These are phyloP conservation scores for Shargacucullia verbasci DNA, from an alignment of 2,888 invertebrate species.

Conservation along the genomic window DNA sequence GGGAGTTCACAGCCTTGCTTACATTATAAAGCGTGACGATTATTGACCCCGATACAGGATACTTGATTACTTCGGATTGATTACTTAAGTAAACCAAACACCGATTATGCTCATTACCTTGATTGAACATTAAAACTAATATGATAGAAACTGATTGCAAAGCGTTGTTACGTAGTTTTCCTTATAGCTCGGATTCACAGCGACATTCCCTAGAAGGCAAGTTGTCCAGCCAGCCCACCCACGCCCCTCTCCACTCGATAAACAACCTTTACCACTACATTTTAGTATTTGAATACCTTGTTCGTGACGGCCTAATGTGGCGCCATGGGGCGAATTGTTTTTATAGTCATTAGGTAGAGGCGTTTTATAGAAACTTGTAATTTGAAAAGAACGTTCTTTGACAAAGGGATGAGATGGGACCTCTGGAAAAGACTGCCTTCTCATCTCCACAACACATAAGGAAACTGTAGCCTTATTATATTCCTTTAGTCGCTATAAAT, in stretches of 20 bases:
- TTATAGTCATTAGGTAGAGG: constrained; percentile 57
- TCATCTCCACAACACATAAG: neutral
- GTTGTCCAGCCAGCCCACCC: constrained; percentile 75
- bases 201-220: constrained; percentile 86
- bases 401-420: neutral
- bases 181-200: constrained; percentile 73
- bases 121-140: constrained; percentile 37
- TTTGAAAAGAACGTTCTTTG: constrained; percentile 22
- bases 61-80: constrained; percentile 43
- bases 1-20: constrained; percentile 56
- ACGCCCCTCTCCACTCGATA: constrained; percentile 70
- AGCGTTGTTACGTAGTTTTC: constrained; percentile 59
- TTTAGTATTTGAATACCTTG: constrained; percentile 70
- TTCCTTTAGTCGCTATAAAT: no score
- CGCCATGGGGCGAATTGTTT: constrained; percentile 66
- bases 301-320: constrained; percentile 70
- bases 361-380: constrained; percentile 23
- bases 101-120: constrained; percentile 12
- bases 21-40: constrained; percentile 65
- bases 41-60: constrained; percentile 66
- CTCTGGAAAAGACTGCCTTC: neutral
- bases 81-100: constrained; percentile 33
- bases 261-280: constrained; percentile 67
- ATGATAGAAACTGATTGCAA: constrained; percentile 24
- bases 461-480: no score